Conservation (phyloP, 2,888 invertebrate genomes). For the Crocallis elinguaria region DNA sequence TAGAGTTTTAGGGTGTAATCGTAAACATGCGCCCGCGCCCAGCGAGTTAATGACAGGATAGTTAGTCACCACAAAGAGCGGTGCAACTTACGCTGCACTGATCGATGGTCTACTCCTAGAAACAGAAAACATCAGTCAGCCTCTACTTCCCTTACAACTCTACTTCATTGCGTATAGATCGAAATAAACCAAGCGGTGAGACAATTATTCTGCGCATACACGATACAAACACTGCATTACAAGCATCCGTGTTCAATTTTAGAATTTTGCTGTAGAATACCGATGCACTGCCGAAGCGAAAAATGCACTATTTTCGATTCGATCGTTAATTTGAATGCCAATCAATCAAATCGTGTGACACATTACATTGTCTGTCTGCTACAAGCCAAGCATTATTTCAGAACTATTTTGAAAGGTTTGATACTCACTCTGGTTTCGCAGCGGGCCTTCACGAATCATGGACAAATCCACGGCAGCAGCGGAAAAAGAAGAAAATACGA, state of each 20-base stretch:
- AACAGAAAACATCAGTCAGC: constrained; percentile 85
- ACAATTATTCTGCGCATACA: constrained; percentile 72
- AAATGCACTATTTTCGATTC: constrained; percentile 42
- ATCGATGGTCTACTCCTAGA: constrained; percentile 86
- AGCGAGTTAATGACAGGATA: constrained; percentile 73
- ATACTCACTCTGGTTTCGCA: constrained; percentile 88
- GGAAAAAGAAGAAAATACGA: constrained; percentile 67
- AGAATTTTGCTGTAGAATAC: constrained; percentile 49
- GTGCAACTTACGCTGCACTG: constrained; percentile 81
- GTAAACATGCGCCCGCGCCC: constrained; percentile 66
- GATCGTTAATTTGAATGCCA: constrained; percentile 59
- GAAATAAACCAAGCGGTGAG: constrained; percentile 69
- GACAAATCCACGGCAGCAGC: constrained; percentile 68
- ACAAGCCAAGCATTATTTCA: constrained; percentile 70
- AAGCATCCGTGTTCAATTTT: constrained; percentile 57
- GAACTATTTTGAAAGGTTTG: constrained; percentile 41
- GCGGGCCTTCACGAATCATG: constrained; percentile 86
- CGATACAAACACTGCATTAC: constrained; percentile 67
- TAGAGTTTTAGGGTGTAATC: constrained; percentile 52
- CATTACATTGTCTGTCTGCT: constrained; percentile 58
- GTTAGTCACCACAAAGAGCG: constrained; percentile 84
- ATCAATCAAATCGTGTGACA: constrained; percentile 64
- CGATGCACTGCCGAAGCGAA: constrained; percentile 44
- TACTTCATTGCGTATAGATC: constrained; percentile 61
- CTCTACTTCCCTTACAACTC: constrained; percentile 66